Conservation (phyloP, 2,113 vertebrate species). For the Ophthalmolycus amberensis region DNA sequence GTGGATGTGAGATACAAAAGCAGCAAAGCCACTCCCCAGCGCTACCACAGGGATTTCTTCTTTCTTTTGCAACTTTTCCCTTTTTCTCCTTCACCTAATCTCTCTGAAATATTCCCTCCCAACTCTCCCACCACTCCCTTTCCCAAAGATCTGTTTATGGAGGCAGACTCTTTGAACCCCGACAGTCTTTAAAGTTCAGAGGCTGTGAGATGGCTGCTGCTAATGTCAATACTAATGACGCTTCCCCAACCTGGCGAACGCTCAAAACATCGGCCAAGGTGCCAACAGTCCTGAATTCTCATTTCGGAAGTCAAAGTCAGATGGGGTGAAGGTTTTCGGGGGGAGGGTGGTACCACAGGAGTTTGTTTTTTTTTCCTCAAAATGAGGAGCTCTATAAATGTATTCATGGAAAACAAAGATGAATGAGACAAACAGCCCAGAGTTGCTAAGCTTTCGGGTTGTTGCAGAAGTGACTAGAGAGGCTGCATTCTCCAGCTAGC, state of each 20-base stretch:
- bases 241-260: slow-evolving; percentile 52
- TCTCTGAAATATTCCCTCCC: slow-evolving; percentile 48
- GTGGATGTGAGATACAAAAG: slow-evolving; percentile 8
- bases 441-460: slow-evolving; percentile 47
- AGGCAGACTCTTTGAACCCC: slow-evolving; percentile 78
- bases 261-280: slow-evolving; percentile 65
- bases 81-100: slow-evolving; percentile 61
- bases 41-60: slow-evolving; percentile 26
- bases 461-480: slow-evolving; percentile 48
- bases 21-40: not conserved
- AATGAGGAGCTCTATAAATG: slow-evolving; percentile 56
- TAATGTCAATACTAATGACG: slow-evolving; percentile 83
- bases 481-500: slow-evolving; percentile 35
- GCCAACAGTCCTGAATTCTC: slow-evolving; percentile 45
- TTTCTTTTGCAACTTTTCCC: slow-evolving; percentile 43
- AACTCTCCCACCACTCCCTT: slow-evolving; percentile 19
- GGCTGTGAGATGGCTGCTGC: slow-evolving; percentile 73
- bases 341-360: not conserved
- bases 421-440: slow-evolving; percentile 39
- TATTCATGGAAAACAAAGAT: slow-evolving; percentile 65
- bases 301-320: slow-evolving; percentile 29
- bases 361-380: not conserved
- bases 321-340: slow-evolving; percentile 30
- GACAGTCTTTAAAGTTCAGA: slow-evolving; percentile 78
- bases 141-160: slow-evolving; percentile 76